These are phyloP conservation scores for Alitta virens DNA, from an alignment of 2,888 invertebrate genomes.

Conservation along the genomic window DNA sequence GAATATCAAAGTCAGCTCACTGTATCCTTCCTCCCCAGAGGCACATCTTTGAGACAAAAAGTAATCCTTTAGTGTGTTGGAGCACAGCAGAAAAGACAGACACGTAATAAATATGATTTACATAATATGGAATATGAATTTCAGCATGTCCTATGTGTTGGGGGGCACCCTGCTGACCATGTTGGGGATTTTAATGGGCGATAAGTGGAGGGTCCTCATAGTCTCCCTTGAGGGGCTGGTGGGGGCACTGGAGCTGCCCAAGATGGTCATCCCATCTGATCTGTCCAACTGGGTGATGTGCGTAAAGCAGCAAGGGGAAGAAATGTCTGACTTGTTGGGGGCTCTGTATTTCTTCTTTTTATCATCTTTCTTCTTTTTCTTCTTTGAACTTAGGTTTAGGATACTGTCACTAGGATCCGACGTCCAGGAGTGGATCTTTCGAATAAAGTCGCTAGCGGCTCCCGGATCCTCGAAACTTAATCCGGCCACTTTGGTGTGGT, in stretches of 20 bases:
- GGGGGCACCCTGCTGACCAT: background rate
- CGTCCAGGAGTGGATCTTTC: conserved; percentile 64
- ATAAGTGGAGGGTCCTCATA: conserved; percentile 3
- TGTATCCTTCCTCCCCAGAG: too few species aligned
- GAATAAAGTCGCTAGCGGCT: conserved; percentile 68
- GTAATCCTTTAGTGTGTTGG: too few species aligned
- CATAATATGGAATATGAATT: too few species aligned
- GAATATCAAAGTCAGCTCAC: too few species aligned
- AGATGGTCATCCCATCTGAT: conserved; percentile 25
- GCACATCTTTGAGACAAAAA: too few species aligned
- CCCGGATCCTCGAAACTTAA: conserved; percentile 76
- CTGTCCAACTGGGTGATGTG: conserved; percentile 75
- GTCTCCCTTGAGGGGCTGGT: conserved; percentile 3
- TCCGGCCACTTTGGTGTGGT: conserved; percentile 75
- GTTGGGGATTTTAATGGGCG: conserved; percentile 10
- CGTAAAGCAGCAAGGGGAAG: conserved; percentile 80
- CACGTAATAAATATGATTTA: too few species aligned
- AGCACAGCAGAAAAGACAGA: too few species aligned
- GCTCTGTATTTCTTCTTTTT: conserved; percentile 57
- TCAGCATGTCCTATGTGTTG: too few species aligned
- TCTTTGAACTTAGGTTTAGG: conserved; percentile 63
- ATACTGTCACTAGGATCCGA: conserved; percentile 76
- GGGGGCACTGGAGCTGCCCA: conserved; percentile 3
- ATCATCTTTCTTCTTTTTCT: conserved; percentile 55
- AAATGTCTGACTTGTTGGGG: conserved; percentile 78